Base-by-base conservation (phyloP, 2,888 invertebrate genomes). In the Trissolcus japonicus region DNA sequence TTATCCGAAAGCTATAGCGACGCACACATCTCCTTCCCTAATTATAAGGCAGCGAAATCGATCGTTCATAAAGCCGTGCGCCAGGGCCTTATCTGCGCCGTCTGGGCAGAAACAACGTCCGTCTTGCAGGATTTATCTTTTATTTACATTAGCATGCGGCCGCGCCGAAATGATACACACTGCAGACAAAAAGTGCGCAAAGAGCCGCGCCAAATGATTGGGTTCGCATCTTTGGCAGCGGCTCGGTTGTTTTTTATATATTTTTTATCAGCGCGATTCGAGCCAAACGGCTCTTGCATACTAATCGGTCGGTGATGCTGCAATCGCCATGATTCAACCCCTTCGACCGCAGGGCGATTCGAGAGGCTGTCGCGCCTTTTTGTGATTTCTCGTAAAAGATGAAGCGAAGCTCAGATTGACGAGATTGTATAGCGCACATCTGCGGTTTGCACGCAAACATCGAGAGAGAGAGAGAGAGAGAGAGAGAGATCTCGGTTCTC, bases 331-430 rank as follows among this genome's bases (percentile, higher is more conserved):
- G 66, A 71, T 76, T 76, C 57, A 71, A 72, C 35, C 68, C 68
- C 72, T 71, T 72, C 67, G 55, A 76, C 71, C 76, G 72, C 72
- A 71, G 66, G 71, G 57, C 68, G 76, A 76, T 63, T 74, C 67
- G 56, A 46, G 46, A 46, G 6, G 14, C 14, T 16, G 14, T 46
- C 14, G 46, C 43, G 0, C 0, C 11, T 35, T 35, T 35, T 35
- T 7, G 6, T 7, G 4, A 35, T 9, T 35, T 29, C 29, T 6
- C 7, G 6, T 29, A 1, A 29, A 29, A 29, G 29, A 29, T 1
- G 9, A n/a, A n/a, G n/a, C n/a, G 1, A 9, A 29, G 6, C 2
- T 29, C 29, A 29, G 29, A 29, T 29, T 29, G 29, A 29, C n/a
- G n/a, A n/a, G n/a, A n/a, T n/a, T 29, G 29, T 6, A 4, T 21